These are phyloP conservation scores for Ennomos quercinarius DNA, from an alignment of 2,888 invertebrate genomes.

Conservation along the genomic window DNA sequence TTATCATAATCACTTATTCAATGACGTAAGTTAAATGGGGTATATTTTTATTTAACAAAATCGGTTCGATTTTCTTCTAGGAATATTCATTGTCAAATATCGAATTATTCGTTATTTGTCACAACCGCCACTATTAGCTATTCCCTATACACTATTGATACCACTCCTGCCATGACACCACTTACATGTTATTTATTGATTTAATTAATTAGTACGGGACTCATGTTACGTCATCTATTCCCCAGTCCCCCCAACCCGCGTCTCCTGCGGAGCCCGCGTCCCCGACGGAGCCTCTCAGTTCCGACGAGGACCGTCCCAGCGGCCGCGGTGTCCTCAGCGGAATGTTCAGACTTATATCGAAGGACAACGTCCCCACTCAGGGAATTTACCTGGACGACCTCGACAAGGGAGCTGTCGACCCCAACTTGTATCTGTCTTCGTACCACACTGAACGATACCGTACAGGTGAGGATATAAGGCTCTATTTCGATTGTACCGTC, in stretches of 20 bases:
- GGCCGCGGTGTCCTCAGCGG: constrained; percentile 92
- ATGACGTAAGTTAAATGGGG: no score
- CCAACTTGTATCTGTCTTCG: constrained; percentile 96
- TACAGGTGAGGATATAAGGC: constrained; percentile 59
- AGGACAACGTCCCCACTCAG: constrained; percentile 71
- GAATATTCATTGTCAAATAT: no score
- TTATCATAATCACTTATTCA: no score
- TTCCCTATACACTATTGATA: no score
- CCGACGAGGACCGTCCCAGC: constrained; percentile 79
- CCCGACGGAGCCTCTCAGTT: constrained; percentile 74
- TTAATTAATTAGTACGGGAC: no score
- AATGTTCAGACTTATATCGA: constrained; percentile 96
- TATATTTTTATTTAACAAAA: no score
- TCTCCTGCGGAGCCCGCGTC: constrained; percentile 65
- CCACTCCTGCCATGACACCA: no score
- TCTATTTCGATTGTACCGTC: no score
- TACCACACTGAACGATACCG: constrained; percentile 82
- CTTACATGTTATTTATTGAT: no score
- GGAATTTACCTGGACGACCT: constrained; percentile 97
- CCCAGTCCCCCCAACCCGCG: constrained; percentile 57
- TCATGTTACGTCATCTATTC: constrained; percentile 20
- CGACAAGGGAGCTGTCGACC: constrained; percentile 95
- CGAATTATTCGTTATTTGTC: no score
- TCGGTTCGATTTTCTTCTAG: no score
- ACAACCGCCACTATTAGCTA: no score